Evolutionary conservation across 2,797 vertebrate genomes (phyloP), one percentile per base, ranked within the genome.

Genomic region (Typhlichthys subterraneus): DNA sequence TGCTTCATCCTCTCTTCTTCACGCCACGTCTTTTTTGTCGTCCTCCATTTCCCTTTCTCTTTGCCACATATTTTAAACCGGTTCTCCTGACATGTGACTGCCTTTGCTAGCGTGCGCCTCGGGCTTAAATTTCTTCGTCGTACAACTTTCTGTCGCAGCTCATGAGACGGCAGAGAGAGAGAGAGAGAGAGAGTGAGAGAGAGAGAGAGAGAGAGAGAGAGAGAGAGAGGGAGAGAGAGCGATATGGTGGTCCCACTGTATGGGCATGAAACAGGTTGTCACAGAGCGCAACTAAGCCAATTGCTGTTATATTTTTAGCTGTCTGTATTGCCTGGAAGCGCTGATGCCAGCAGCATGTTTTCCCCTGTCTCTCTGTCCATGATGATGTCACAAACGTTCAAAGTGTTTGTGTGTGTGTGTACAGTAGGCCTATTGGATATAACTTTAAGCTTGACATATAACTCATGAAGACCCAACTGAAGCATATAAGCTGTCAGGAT

Each of bases 251-350:
- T 47, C 46, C 51, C 17, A 17, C 51, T 11, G 8, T n/a, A n/a
- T 31, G 11, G 23, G 10, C 10, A 33, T 17, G 14, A 12, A 33
- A 13, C 2, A 3, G 38, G 45, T 3, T 46, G 45, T 12, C 49
- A 65, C 63, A 53, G 12, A 45, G 52, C 12, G 38, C 69, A 77
- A 69, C 67, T 57, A 66, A 59, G 69, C 72, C 11, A 7, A 45
- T 66, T 57, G n/a, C n/a, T 14, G 64, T 1, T 75, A 70, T 83
- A 84, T 84, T 84, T 85, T 82, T 85, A 84, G 79, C 72, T 23
- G 45, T 51, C 55, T 47, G 57, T 71, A 54, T 70, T 71, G 62
- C 45, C 69, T 69, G 61, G 57, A 58, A 67, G 65, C 69, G 70
- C 52, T 70, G 45, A 59, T 72, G 64, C 59, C 69, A 49, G 63